Percentiles rank a stretch among this genome's conserved stretches.
phyloP scores from a whole-genome alignment of 1,140 invertebrate species.

The Vollenhovia emeryi region DNA sequence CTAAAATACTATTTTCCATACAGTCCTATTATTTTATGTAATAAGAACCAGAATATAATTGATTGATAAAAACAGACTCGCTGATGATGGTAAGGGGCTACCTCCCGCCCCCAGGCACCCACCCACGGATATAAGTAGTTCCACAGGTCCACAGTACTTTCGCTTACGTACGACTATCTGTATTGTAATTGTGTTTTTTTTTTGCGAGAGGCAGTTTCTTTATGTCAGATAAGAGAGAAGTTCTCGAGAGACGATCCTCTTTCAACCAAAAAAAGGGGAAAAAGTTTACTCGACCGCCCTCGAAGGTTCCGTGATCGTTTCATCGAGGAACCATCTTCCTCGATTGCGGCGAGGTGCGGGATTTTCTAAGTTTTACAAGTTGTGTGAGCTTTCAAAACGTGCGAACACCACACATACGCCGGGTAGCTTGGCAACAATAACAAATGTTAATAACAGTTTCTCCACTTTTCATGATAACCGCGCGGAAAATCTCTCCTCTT shows the following conservation, averaged over 20 bases:
- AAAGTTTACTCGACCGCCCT: background rate
- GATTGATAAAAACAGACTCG: too few relatives aligned
- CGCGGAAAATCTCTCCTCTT: background rate
- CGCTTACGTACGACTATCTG: constrained; percentile 81
- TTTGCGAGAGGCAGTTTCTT: constrained; percentile 69
- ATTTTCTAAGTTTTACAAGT: background rate
- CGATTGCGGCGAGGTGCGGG: background rate
- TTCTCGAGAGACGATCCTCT: background rate
- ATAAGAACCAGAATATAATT: too few relatives aligned
- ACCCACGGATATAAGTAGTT: constrained; percentile 84
- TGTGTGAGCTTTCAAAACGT: background rate
- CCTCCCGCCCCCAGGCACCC: constrained; percentile 84
- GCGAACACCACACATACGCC: background rate
- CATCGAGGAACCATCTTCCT: constrained; percentile 5
- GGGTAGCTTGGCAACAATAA: background rate
- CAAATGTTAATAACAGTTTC: background rate
- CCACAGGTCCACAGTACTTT: constrained; percentile 85
- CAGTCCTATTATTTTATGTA: too few relatives aligned
- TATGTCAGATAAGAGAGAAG: constrained; percentile 30
- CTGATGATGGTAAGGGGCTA: constrained; percentile 83
- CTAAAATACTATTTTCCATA: too few relatives aligned
- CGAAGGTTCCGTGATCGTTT: background rate
- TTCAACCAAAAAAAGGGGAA: background rate
- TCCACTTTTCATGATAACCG: background rate
- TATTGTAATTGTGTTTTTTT: constrained; percentile 69